phyloP scores from a whole-genome alignment of 2,888 invertebrate genomes.

The Lypha dubia region DNA sequence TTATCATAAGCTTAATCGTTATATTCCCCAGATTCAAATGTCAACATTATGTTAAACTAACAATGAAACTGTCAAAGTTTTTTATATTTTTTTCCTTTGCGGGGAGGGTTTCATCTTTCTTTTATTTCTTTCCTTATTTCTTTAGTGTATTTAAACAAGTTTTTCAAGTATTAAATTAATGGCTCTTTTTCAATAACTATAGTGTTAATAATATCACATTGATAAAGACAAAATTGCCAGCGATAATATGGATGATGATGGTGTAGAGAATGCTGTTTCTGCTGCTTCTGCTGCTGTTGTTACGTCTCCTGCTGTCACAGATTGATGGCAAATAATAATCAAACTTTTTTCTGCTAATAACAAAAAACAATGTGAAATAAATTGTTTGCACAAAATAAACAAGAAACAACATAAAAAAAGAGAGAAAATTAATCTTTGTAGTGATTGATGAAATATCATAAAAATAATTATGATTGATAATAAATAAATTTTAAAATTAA shows the following conservation, averaged over 20 bases:
- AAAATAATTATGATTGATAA: slow-evolving; percentile 62
- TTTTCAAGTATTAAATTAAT: slow-evolving; percentile 62
- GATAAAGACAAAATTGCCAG: neutral
- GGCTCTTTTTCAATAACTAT: slow-evolving; percentile 55
- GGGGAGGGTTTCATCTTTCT: neutral
- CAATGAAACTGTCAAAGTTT: slow-evolving; percentile 67
- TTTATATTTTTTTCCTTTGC: slow-evolving; percentile 8
- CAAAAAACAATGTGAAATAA: slow-evolving; percentile 30
- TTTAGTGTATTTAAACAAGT: slow-evolving; percentile 36
- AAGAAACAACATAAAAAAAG: no score
- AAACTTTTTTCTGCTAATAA: slow-evolving; percentile 31
- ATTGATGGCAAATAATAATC: neutral
- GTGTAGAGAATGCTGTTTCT: neutral
- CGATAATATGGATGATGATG: neutral
- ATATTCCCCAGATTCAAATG: slow-evolving; percentile 66
- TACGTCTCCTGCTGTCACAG: neutral
- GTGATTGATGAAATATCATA: slow-evolving; percentile 46
- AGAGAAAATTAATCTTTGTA: slow-evolving; percentile 58
- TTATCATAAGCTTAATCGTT: slow-evolving; percentile 50
- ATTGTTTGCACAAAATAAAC: neutral
- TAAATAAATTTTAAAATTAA: slow-evolving; percentile 45
- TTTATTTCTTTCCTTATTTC: slow-evolving; percentile 26
- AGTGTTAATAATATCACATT: slow-evolving; percentile 57
- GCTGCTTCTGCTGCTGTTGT: neutral
- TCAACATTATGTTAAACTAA: slow-evolving; percentile 53